Evolutionary conservation across 2,113 vertebrate species (phyloP).

Genomic region (Calidris pugnax): DNA sequence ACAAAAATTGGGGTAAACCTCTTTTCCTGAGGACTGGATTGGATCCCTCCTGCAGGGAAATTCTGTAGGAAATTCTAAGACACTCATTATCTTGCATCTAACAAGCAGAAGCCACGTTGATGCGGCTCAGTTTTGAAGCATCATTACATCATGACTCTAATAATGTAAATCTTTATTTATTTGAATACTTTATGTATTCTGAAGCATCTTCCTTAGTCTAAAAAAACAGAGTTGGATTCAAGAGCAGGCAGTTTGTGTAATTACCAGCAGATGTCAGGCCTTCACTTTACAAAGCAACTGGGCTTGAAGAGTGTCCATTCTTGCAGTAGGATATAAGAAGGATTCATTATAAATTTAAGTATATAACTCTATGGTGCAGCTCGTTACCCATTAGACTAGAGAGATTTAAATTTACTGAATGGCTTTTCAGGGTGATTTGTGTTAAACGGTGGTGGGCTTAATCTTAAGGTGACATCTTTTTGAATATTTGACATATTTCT

Average conservation of each 20-base stretch:
- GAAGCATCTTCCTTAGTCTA: not conserved
- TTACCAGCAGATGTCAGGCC: conserved; percentile 74
- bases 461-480: not conserved
- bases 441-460: not conserved
- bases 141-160: not conserved
- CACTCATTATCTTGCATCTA: accelerated
- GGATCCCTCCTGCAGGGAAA: not conserved
- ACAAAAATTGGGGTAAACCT: not conserved
- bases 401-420: not conserved
- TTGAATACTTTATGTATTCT: not conserved
- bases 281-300: not conserved
- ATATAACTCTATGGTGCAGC: not conserved
- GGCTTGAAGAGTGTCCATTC: not conserved
- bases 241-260: not conserved
- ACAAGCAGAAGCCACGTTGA: not conserved
- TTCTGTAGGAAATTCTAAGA: not conserved
- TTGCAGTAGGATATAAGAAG: not conserved
- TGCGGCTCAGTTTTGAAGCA: not conserved
- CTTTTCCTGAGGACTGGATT: not conserved
- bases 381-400: not conserved
- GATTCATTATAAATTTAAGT: not conserved
- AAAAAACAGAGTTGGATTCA: not conserved
- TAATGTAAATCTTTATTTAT: not conserved
- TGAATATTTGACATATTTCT: not conserved
- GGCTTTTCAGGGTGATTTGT: not conserved